A percentile compares a stretch with the other conserved stretches of the same genome.
These are phyloP conservation scores for Proales similis DNA, from an alignment of 1,140 invertebrate genomes.

Conservation along the genomic window DNA sequence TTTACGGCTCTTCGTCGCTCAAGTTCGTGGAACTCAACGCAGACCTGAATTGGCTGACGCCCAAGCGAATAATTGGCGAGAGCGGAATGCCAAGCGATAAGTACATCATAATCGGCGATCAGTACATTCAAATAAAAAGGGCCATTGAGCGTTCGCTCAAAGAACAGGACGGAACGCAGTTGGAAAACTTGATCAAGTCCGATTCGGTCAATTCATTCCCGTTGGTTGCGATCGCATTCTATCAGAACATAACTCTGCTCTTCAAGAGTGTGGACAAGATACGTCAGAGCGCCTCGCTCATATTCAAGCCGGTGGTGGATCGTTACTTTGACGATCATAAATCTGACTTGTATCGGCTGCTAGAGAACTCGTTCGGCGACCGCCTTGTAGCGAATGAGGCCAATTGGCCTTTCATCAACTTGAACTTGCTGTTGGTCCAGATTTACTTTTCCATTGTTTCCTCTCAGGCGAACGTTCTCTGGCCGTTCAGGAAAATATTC, in stretches of 20 bases:
- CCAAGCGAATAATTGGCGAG: constrained; percentile 16
- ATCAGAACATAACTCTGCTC: constrained; percentile 41
- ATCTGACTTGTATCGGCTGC: not conserved
- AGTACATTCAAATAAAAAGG: constrained; percentile 19
- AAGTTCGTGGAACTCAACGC: constrained; percentile 40
- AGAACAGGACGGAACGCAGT: not conserved
- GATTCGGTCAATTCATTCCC: not conserved
- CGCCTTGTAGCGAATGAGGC: constrained; percentile 15
- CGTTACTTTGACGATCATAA: not conserved
- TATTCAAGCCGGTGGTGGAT: constrained; percentile 3
- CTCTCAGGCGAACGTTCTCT: constrained; percentile 4
- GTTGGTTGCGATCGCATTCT: constrained; percentile 39
- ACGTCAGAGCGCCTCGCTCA: not conserved
- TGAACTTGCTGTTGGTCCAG: constrained; percentile 4
- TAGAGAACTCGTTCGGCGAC: constrained; percentile 13
- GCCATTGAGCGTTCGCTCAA: constrained; percentile 15
- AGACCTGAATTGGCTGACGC: constrained; percentile 39
- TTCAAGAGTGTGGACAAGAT: constrained; percentile 8
- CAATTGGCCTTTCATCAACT: constrained; percentile 17
- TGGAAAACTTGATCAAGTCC: not conserved
- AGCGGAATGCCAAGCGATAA: constrained; percentile 16
- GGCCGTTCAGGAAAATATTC: constrained; percentile 16
- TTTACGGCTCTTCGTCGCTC: constrained; percentile 7
- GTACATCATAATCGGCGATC: constrained; percentile 25
- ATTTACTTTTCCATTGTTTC: constrained; percentile 14